These are phyloP conservation scores for Mastomys coucha DNA, from an alignment of 2,113 vertebrate genomes.

Conservation along the genomic window DNA sequence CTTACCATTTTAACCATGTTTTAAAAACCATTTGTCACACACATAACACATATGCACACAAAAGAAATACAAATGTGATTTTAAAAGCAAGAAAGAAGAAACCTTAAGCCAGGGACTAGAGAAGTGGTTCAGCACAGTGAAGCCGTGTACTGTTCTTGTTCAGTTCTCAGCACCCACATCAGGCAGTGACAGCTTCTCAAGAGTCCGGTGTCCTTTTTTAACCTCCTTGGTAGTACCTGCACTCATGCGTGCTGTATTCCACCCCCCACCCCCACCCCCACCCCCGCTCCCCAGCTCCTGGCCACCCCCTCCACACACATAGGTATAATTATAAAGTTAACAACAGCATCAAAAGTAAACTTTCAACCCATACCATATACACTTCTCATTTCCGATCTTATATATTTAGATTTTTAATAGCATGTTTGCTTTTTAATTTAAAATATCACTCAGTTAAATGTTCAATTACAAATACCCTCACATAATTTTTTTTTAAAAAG, in stretches of 20 bases:
- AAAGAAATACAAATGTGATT: neutral
- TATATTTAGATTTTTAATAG: neutral
- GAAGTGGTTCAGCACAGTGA: neutral
- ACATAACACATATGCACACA: neutral
- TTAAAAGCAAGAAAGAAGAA: neutral
- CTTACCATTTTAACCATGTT: neutral
- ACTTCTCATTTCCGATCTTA: neutral
- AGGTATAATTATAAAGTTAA: neutral
- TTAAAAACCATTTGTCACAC: neutral
- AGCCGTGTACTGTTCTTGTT: too few relatives aligned
- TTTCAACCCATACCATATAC: neutral
- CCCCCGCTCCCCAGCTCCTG: too few relatives aligned
- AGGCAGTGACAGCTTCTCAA: neutral
- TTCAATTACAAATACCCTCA: conserved; percentile 1
- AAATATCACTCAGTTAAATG: conserved; percentile 38
- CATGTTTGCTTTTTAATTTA: neutral
- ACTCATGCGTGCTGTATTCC: too few relatives aligned
- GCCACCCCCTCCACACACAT: too few relatives aligned
- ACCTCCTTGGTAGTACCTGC: neutral
- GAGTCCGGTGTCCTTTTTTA: neutral
- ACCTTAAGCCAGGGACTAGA: neutral
- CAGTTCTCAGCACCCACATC: neutral
- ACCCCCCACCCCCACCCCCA: too few relatives aligned
- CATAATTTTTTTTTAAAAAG: neutral
- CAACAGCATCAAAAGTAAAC: neutral